Percentiles rank a stretch among this genome's conserved stretches.
Evolutionary conservation across 2,797 vertebrate species (phyloP).

Genomic region (Poecilia picta): DNA sequence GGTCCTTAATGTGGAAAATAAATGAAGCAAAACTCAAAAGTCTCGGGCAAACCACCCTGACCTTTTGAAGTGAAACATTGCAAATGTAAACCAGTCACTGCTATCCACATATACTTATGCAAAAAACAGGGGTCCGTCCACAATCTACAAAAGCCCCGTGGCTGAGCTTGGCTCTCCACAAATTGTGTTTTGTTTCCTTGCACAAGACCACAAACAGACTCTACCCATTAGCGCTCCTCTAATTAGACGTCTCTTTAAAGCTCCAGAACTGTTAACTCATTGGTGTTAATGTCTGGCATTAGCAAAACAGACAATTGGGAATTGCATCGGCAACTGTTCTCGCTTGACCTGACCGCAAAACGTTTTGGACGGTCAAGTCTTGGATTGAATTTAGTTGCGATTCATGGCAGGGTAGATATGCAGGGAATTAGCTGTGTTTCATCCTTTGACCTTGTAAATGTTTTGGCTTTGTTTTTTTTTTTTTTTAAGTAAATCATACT

Average conservation of each 20-base stretch:
- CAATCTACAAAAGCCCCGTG: neutral
- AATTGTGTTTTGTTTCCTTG: neutral
- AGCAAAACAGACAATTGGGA: conserved; percentile 6
- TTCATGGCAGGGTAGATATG: too few relatives aligned
- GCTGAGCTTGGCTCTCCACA: neutral
- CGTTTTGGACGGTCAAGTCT: neutral
- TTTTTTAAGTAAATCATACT: neutral
- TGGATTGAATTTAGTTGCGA: too few relatives aligned
- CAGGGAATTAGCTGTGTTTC: too few relatives aligned
- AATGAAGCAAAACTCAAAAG: neutral
- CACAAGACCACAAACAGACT: neutral
- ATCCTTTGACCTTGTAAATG: neutral
- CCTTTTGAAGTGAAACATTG: neutral
- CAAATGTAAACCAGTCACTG: neutral
- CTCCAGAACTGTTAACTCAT: neutral
- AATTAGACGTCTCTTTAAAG: neutral
- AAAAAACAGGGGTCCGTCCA: neutral
- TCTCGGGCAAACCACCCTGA: neutral
- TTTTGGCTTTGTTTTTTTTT: neutral
- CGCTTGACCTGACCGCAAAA: conserved; percentile 12
- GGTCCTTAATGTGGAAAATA: neutral
- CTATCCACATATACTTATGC: too few relatives aligned
- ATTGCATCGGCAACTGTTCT: conserved; percentile 3
- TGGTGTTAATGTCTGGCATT: conserved; percentile 4
- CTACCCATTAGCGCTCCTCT: neutral